Evolutionary conservation across 2,888 invertebrate species (phyloP).

Genomic region (Drosophila tripunctata): DNA sequence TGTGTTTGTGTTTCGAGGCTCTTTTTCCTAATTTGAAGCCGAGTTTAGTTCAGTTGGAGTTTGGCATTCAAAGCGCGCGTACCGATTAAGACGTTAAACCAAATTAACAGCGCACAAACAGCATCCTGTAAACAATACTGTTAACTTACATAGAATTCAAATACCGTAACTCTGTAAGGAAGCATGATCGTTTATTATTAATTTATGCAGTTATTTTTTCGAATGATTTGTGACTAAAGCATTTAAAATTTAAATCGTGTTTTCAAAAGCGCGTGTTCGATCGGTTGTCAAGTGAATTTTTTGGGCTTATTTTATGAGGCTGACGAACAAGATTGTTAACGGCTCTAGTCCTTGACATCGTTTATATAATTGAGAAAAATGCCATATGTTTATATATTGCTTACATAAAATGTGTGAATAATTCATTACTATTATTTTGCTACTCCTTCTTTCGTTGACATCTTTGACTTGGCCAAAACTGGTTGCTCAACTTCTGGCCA

Average conservation of each 20-base stretch:
- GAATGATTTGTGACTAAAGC: neutral
- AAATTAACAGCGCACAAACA: constrained; percentile 13
- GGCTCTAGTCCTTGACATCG: constrained; percentile 17
- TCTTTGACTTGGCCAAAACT: constrained; percentile 57
- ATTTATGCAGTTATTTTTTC: constrained; percentile 9
- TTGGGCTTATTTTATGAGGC: constrained; percentile 3
- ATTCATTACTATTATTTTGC: neutral
- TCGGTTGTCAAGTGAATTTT: neutral
- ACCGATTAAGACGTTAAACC: constrained; percentile 33
- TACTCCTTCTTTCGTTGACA: constrained; percentile 55
- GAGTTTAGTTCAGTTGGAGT: constrained; percentile 76
- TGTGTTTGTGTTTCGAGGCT: constrained; percentile 50
- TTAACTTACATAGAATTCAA: neutral
- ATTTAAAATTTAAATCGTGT: neutral
- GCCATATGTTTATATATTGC: neutral
- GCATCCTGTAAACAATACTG: constrained; percentile 14
- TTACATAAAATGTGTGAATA: neutral
- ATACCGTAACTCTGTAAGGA: neutral
- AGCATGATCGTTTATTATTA: neutral
- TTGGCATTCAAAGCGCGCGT: constrained; percentile 76
- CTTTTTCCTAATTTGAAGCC: constrained; percentile 68
- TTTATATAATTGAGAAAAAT: neutral
- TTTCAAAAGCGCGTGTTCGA: neutral
- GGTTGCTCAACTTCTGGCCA: constrained; percentile 53
- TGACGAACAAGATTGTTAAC: neutral